Evolutionary conservation across 2,113 vertebrate species (phyloP).

Genomic region (Marmota flaviventris): DNA sequence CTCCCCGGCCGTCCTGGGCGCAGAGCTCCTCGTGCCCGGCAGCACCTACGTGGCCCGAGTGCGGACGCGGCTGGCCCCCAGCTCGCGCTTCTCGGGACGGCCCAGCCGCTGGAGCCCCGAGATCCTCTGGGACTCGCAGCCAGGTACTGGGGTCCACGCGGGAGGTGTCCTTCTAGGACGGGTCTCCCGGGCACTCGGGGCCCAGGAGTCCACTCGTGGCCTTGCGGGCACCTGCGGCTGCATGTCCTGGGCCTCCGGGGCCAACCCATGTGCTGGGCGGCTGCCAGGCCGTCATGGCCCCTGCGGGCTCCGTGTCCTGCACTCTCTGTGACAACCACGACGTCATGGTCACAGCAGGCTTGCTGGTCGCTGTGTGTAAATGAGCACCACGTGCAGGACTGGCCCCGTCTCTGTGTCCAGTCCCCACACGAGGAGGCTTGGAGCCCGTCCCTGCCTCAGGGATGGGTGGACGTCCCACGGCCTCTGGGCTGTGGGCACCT

Average conservation of each 20-base stretch:
- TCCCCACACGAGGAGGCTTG: accelerated
- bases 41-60: slow-evolving; percentile 86
- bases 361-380: background rate
- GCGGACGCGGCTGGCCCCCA: slow-evolving; percentile 25
- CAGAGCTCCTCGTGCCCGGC: slow-evolving; percentile 65
- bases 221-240: accelerated
- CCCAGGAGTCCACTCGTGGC: accelerated
- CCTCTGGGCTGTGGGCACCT: background rate
- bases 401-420: background rate
- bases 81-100: slow-evolving; percentile 55
- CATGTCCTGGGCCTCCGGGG: accelerated
- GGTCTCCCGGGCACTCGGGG: background rate
- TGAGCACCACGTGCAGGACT: accelerated
- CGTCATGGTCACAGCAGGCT: accelerated
- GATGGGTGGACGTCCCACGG: accelerated
- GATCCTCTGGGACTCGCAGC: slow-evolving; percentile 76
- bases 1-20: background rate
- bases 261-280: accelerated
- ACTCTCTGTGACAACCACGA: accelerated
- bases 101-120: slow-evolving; percentile 85
- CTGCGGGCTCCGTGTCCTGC: accelerated
- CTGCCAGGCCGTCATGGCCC: background rate
- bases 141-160: slow-evolving; percentile 77
- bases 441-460: accelerated
- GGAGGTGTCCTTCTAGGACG: background rate